These are phyloP conservation scores for Calonectris borealis DNA, from an alignment of 2,113 vertebrate species.

Conservation along the genomic window DNA sequence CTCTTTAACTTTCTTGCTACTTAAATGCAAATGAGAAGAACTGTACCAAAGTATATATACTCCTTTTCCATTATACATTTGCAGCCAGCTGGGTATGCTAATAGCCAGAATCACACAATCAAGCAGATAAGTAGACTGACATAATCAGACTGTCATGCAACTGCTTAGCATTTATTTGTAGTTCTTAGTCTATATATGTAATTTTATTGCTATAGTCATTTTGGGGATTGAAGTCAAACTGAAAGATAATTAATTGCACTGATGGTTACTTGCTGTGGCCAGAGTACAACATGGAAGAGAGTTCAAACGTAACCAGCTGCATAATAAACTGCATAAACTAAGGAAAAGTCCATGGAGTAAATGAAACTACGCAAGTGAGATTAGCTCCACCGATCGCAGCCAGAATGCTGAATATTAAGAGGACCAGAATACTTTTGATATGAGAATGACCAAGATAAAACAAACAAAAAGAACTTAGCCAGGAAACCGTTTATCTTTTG, in stretches of 20 bases:
- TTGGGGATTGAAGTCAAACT: not conserved
- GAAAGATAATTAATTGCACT: not conserved
- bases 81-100: not conserved
- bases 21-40: not conserved
- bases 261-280: not conserved
- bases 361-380: not conserved
- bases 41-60: not conserved
- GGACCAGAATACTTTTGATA: constrained; percentile 29
- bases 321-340: not conserved
- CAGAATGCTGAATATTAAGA: not conserved
- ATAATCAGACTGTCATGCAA: not conserved
- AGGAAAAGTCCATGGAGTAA: not conserved
- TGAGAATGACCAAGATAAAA: not conserved
- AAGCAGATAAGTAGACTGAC: not conserved
- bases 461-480: constrained; percentile 5
- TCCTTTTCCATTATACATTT: not conserved
- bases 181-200: not conserved
- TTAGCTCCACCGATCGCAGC: not conserved
- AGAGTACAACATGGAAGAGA: not conserved
- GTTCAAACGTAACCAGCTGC: not conserved
- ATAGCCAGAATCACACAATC: not conserved
- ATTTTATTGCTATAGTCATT: not conserved
- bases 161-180: not conserved
- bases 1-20: not conserved
- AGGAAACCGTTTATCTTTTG: constrained; percentile 49